Evolutionary conservation across 2,113 vertebrate species (phyloP), one percentile per base, ranked within the genome.

Genomic region (Piaya cayana): DNA sequence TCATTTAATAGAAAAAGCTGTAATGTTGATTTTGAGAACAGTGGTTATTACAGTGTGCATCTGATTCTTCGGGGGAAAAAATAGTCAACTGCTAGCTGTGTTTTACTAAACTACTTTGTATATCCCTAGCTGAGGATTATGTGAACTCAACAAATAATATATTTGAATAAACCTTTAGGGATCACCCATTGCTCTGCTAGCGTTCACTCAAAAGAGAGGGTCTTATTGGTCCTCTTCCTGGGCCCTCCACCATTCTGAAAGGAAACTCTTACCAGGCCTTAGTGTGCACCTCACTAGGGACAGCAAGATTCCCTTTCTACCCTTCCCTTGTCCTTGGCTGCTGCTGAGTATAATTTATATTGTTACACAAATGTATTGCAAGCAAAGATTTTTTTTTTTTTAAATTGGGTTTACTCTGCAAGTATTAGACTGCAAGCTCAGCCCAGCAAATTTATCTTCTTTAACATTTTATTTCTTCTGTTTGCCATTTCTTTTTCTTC

Each of bases 391-490:
- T 37, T 53, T 30, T 56, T 37, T 53, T 39, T 67, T 68, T 7
- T n/a, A 49, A 47, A 62, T 11, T 21, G 3, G 36, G 23, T 83
- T 77, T 74, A 63, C 32, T 74, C 50, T 71, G 64, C 30, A 80
- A 83, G n/a, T 68, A 68, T 78, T 68, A 88, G 43, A 68, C 56
- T 78, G 71, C 79, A 94, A 93, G 17, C 60, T 96, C 88, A 95
- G 60, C 36, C 34, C 16, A 37, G 67, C 1, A 67, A 88, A 91
- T 95, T 92, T 82, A 39, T 94, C 62, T 64, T 96, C 81, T 95
- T 92, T 95, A 93, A 95, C 79, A 86, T 94, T 91, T 94, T 82
- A 88, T 96, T 97, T 90, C 45, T 34, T 81, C 80, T 70, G 88
- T 69, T 82, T 64, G 64, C 29, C 5, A 79, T 93, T 92, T 47